Base-by-base conservation (phyloP, 2,113 vertebrate genomes). In the Charadrius vociferus region DNA sequence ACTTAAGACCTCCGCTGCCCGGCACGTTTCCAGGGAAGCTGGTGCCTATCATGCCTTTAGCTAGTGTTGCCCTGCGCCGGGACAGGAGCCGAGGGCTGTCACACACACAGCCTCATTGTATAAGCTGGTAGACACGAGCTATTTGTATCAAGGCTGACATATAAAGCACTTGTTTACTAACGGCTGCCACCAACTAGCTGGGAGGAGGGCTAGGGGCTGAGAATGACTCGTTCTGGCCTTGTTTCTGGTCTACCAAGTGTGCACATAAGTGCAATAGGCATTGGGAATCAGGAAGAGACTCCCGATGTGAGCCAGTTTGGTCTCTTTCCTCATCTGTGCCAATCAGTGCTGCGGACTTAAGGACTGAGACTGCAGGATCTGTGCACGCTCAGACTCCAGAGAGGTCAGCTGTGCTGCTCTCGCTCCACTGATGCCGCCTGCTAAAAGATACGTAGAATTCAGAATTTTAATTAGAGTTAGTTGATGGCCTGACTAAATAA, bases 141-240 rank as follows among this genome's bases (percentile, higher is more conserved):
- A 13, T 82, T 95, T 94, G 89, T 87, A 18, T 34, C 61, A n/a
- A 47, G 66, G 73, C 91, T 86, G 72, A 50, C 61, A 73, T 6
- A 92, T 1, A 93, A 79, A 75, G 78, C 32, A 0, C 72, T 96
- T 95, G 70, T 97, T 93, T 86, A 32, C 62, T 52, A 49, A 26
- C 0, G 2, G 43, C 86, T 80, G 71, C 70, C 67, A 26, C 30
- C 1, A 5, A 29, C n/a, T 50, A 36, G 52, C 49, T 0, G 1
- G 21, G 49, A 78, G 39, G 9, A 34, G 37, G 62, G 63, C 27
- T 53, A 23, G 50, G 30, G 20, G 45, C 26, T 61, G 14, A 63
- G 49, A 61, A 27, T 53, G 23, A 49, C 24, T 73, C 78, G 34
- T 82, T 61, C 36, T 67, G n/a, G 59, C 32, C 53, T 53, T 62